Evolutionary conservation across 2,888 invertebrate genomes (phyloP).

Genomic region (Cheilosia scutellata): DNA sequence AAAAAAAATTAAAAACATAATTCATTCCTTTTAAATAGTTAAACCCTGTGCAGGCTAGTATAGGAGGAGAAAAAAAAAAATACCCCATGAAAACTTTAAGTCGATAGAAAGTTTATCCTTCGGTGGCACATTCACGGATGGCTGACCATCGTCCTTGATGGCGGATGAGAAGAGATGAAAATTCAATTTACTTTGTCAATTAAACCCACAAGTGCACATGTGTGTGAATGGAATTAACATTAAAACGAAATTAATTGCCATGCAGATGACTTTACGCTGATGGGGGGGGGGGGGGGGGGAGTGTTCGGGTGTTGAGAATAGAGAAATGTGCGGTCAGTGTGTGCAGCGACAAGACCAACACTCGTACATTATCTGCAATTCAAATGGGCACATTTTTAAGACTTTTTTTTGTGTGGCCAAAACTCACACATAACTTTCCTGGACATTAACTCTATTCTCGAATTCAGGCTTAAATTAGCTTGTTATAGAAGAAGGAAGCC

Average conservation of each 20-base stretch:
- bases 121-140: slow-evolving; percentile 5
- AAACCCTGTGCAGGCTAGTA: slow-evolving; percentile 30
- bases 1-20: slow-evolving; percentile 24
- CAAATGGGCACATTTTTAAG: slow-evolving; percentile 43
- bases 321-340: slow-evolving; percentile 12
- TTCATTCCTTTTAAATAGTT: slow-evolving; percentile 46
- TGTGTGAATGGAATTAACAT: slow-evolving; percentile 61
- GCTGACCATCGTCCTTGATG: slow-evolving; percentile 14
- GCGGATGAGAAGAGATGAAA: slow-evolving; percentile 43
- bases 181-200: slow-evolving; percentile 70
- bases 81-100: slow-evolving; percentile 22
- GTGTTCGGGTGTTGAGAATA: slow-evolving; percentile 21
- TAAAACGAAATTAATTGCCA: slow-evolving; percentile 67
- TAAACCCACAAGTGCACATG: slow-evolving; percentile 65
- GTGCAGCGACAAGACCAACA: slow-evolving; percentile 19
- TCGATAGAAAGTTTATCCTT: slow-evolving; percentile 66
- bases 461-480: slow-evolving; percentile 56
- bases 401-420: slow-evolving; percentile 16
- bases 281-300: slow-evolving; percentile 24
- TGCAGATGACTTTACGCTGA: slow-evolving; percentile 61
- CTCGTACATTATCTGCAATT: slow-evolving; percentile 60
- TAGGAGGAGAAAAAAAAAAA: slow-evolving; percentile 11
- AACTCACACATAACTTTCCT: slow-evolving; percentile 48
- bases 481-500: slow-evolving; percentile 51
- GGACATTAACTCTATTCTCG: slow-evolving; percentile 59